Percentiles rank a stretch among this genome's conserved stretches.
phyloP scores from a whole-genome alignment of 1,140 invertebrate species.

The Drosophila repletoides region DNA sequence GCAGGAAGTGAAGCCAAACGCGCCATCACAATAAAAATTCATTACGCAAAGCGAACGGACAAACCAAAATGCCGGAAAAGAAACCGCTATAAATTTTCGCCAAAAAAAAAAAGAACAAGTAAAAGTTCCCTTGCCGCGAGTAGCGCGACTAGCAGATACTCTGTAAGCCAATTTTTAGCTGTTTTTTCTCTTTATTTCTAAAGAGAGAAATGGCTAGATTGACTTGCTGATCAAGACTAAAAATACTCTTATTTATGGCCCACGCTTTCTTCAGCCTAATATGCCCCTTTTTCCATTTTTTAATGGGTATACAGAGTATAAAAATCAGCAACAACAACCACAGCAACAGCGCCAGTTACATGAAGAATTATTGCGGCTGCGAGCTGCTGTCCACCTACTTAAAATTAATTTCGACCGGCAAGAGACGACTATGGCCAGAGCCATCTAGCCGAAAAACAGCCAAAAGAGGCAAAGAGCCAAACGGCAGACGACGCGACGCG shows the following conservation, averaged over 20 bases:
- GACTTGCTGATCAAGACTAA: too few relatives aligned
- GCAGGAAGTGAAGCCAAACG: conserved; percentile 68
- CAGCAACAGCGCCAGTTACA: conserved; percentile 55
- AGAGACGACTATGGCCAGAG: too few relatives aligned
- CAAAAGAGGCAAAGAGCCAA: conserved; percentile 20
- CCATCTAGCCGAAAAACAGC: conserved; percentile 29
- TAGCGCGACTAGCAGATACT: too few relatives aligned
- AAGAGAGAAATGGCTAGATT: too few relatives aligned
- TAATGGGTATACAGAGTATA: too few relatives aligned
- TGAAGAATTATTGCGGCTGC: conserved; percentile 77
- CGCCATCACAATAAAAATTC: conserved; percentile 80
- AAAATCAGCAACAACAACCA: conserved; percentile 18
- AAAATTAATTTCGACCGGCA: conserved; percentile 74
- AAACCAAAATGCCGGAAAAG: conserved; percentile 70
- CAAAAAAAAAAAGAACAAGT: conserved; percentile 38
- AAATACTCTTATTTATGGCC: too few relatives aligned
- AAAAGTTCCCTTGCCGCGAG: too few relatives aligned
- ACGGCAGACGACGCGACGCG: conserved; percentile 1
- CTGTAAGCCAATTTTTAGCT: too few relatives aligned
- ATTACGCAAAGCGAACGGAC: conserved; percentile 61
- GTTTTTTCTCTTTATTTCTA: too few relatives aligned
- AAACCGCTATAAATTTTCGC: conserved; percentile 76
- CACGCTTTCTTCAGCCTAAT: too few relatives aligned
- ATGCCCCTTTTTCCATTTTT: too few relatives aligned
- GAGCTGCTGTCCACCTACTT: conserved; percentile 79